Evolutionary conservation across 2,888 invertebrate species (phyloP).

Genomic region (Cyclophora albipunctata): DNA sequence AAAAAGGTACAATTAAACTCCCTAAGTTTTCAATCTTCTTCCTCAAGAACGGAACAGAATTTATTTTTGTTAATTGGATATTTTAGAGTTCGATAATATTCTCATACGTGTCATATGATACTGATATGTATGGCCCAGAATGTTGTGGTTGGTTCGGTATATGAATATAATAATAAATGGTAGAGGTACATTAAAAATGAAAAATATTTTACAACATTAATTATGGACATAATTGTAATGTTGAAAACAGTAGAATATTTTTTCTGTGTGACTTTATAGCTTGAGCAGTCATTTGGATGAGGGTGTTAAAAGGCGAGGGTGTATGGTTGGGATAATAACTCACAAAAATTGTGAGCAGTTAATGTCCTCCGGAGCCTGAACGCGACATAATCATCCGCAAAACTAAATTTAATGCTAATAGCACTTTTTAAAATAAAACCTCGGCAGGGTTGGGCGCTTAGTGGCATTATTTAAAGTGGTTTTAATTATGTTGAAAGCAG

Average conservation of each 20-base stretch:
- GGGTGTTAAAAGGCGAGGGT: constrained; percentile 61
- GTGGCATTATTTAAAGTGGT: constrained; percentile 73
- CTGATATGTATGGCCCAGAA: no score
- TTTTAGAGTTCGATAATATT: no score
- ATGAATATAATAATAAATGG: no score
- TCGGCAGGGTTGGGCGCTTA: constrained; percentile 60
- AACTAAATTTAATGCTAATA: constrained; percentile 75
- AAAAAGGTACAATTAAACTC: constrained; percentile 23
- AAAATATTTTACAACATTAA: no score
- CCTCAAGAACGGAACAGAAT: constrained; percentile 1
- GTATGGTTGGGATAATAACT: constrained; percentile 62
- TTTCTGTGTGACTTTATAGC: constrained; percentile 36
- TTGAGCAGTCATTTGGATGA: constrained; percentile 54
- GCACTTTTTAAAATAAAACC: constrained; percentile 73
- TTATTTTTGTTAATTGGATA: constrained; percentile 4
- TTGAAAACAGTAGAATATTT: constrained; percentile 18
- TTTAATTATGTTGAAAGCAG: constrained; percentile 76
- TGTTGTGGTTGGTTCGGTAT: no score
- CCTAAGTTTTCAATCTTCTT: constrained; percentile 3
- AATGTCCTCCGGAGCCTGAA: constrained; percentile 61
- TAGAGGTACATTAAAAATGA: no score
- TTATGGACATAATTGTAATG: no score
- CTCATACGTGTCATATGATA: no score
- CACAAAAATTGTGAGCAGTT: constrained; percentile 70
- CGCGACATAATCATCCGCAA: constrained; percentile 71